Percentiles rank a stretch among this genome's conserved stretches.
Evolutionary conservation across 2,888 invertebrate genomes (phyloP).

Genomic region (Nebria salina): DNA sequence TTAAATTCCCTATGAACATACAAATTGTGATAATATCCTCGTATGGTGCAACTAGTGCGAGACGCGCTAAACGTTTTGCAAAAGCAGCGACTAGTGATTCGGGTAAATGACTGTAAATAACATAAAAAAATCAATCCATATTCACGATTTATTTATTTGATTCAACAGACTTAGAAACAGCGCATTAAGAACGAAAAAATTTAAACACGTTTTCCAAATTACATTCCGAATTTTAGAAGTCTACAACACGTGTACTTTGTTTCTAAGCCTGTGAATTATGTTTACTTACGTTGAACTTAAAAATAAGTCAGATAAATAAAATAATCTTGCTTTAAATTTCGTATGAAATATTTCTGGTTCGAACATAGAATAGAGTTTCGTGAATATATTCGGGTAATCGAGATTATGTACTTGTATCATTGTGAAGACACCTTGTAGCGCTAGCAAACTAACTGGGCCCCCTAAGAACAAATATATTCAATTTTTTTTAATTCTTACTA

Average conservation of each 20-base stretch:
- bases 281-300: constrained; percentile 85
- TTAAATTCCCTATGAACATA: constrained; percentile 85
- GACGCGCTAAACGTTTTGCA: constrained; percentile 85
- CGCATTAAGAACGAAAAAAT: no score
- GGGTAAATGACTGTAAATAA: constrained; percentile 80
- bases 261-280: background rate
- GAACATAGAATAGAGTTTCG: constrained; percentile 94
- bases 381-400: constrained; percentile 95
- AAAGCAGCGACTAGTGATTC: constrained; percentile 93
- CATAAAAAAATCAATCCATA: constrained; percentile 3
- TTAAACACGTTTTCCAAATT: no score
- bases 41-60: constrained; percentile 85
- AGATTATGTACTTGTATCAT: constrained; percentile 92
- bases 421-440: constrained; percentile 90
- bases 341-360: constrained; percentile 91
- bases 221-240: no score
- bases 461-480: constrained; percentile 64
- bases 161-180: no score
- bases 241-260: background rate
- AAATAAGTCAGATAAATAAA: constrained; percentile 90
- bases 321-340: constrained; percentile 87
- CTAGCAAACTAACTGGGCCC: constrained; percentile 87
- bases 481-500: background rate
- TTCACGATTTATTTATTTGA: background rate
- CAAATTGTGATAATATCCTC: constrained; percentile 81